Conservation (phyloP, 1,140 invertebrate genomes). For the Meloidogyne hapla region DNA sequence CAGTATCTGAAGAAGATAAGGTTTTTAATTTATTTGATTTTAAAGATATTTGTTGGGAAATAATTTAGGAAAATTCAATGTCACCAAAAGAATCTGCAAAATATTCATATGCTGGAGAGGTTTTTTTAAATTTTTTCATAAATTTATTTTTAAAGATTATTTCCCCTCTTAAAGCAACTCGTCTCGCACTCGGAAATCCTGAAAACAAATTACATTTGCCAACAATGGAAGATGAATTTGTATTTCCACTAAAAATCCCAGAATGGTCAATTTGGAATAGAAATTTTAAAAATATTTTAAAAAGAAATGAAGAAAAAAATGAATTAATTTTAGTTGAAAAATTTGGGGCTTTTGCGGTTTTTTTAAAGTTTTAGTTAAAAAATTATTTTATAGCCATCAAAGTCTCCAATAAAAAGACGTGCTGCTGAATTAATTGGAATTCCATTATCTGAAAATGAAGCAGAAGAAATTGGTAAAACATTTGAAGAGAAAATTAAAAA, state of each 20-base stretch:
- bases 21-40: background rate
- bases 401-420: conserved; percentile 11
- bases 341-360: conserved; percentile 33
- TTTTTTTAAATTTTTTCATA: background rate
- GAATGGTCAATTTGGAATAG: conserved; percentile 35
- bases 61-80: background rate
- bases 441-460: background rate
- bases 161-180: conserved; percentile 16
- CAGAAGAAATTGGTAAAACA: background rate
- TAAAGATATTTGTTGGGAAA: background rate
- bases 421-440: background rate
- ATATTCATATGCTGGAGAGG: conserved; percentile 22
- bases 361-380: background rate
- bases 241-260: conserved; percentile 24
- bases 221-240: conserved; percentile 24
- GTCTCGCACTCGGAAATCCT: conserved; percentile 29
- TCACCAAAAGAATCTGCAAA: background rate
- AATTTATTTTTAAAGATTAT: conserved; percentile 2
- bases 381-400: conserved; percentile 13
- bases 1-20: conserved; percentile 10
- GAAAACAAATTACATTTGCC: conserved; percentile 9
- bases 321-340: conserved; percentile 13
- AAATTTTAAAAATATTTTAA: conserved; percentile 7
- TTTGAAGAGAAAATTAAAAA: conserved; percentile 3
- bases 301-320: background rate